Conservation (phyloP, 2,888 invertebrate species). For the Aleiodes alternator region DNA sequence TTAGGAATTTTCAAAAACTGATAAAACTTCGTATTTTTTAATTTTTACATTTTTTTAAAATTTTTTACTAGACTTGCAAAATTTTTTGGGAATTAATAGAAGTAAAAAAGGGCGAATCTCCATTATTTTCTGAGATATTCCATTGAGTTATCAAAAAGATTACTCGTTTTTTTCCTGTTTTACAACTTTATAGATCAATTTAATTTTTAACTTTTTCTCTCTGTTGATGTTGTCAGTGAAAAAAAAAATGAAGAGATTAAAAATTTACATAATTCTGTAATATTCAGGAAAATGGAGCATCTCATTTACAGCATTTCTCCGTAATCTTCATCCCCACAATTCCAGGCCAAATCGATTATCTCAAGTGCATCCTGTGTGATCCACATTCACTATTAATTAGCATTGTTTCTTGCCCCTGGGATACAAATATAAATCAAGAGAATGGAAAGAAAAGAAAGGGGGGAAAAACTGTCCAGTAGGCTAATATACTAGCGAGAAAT, state of each 20-base stretch:
- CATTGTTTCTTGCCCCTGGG: conserved; percentile 4
- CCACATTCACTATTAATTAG: neutral
- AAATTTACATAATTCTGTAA: neutral
- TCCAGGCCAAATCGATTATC: conserved; percentile 43
- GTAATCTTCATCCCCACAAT: conserved; percentile 1
- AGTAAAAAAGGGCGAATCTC: no score
- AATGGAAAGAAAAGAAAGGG: no score
- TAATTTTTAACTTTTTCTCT: neutral
- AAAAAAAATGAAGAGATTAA: no score
- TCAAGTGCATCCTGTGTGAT: conserved; percentile 7
- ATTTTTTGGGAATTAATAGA: no score
- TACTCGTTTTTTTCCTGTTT: no score
- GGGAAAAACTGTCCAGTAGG: no score
- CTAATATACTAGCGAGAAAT: neutral
- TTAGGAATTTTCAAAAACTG: no score
- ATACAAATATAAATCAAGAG: neutral
- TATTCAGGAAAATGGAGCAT: neutral
- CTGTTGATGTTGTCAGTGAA: neutral
- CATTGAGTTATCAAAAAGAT: no score
- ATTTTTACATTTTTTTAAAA: no score
- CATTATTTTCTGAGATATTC: no score
- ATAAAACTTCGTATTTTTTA: no score
- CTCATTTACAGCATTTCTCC: neutral
- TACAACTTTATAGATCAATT: neutral
- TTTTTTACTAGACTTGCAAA: no score